A percentile compares a stretch with the other conserved stretches of the same genome.
phyloP scores from a whole-genome alignment of 2,113 vertebrate genomes.

The Paedocypris sp. region DNA sequence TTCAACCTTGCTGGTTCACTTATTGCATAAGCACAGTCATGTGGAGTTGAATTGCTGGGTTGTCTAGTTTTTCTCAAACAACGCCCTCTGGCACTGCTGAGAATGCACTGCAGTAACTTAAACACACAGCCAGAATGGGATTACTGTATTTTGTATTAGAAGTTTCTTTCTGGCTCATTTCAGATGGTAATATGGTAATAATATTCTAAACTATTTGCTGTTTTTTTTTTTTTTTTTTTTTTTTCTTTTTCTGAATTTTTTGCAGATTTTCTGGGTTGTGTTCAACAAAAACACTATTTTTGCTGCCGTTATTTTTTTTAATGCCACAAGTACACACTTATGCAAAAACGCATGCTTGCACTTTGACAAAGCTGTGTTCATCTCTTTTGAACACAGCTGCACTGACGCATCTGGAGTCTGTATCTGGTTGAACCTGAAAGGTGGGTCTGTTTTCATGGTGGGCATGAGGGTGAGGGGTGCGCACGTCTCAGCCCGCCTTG shows the following conservation, averaged over 20 bases:
- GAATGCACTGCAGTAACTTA: constrained; percentile 11
- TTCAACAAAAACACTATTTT: no score
- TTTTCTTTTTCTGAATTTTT: no score
- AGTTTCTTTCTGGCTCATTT: no score
- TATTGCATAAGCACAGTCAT: neutral
- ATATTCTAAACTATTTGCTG: no score
- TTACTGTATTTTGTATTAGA: no score
- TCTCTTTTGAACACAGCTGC: neutral
- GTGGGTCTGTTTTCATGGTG: constrained; percentile 29
- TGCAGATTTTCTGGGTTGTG: no score
- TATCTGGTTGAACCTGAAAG: constrained; percentile 36
- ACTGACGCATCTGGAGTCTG: constrained; percentile 1
- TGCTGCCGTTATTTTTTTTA: no score
- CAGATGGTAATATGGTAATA: no score
- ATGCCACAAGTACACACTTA: neutral
- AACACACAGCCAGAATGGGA: neutral
- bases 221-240: no score
- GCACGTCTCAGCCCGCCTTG: constrained; percentile 33
- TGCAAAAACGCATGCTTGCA: no score
- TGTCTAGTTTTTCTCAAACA: neutral
- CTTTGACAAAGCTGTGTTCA: no score
- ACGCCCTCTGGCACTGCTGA: constrained; percentile 25
- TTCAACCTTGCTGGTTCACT: neutral
- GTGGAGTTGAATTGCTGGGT: neutral
- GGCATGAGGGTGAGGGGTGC: constrained; percentile 16